These are phyloP conservation scores for Varanus salvator DNA, from an alignment of 2,113 vertebrate species.

Conservation along the genomic window DNA sequence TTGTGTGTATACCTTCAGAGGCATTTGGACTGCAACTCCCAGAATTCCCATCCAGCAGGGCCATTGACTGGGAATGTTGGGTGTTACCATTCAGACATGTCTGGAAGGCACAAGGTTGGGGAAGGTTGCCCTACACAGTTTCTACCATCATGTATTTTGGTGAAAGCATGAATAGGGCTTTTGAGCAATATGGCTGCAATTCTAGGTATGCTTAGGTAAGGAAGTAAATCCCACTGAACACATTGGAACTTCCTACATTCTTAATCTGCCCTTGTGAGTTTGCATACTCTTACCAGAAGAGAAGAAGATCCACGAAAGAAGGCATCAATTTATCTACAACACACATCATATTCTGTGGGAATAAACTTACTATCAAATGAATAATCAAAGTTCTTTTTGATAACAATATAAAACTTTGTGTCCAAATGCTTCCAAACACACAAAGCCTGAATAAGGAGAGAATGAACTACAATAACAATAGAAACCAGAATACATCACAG, in stretches of 20 bases:
- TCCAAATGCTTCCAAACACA: neutral
- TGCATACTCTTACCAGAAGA: neutral
- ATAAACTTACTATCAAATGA: neutral
- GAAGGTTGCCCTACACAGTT: neutral
- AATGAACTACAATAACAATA: neutral
- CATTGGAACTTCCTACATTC: neutral
- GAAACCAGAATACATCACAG: neutral
- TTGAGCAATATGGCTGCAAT: neutral
- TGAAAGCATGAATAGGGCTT: neutral
- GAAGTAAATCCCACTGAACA: neutral
- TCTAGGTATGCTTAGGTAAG: neutral
- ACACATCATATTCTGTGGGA: neutral
- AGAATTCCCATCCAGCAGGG: too few species aligned
- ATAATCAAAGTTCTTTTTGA: neutral
- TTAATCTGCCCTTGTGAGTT: neutral
- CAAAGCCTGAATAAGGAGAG: neutral
- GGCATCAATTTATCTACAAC: neutral
- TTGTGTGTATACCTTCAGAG: too few species aligned
- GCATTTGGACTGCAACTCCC: too few species aligned
- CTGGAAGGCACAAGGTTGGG: too few species aligned
- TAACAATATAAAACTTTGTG: too few species aligned
- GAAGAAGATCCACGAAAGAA: neutral
- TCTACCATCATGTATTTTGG: neutral
- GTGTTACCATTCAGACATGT: too few species aligned
- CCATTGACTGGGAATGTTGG: too few species aligned